These are phyloP conservation scores for Nomada lathburiana DNA, from an alignment of 2,888 invertebrate species.

Conservation along the genomic window DNA sequence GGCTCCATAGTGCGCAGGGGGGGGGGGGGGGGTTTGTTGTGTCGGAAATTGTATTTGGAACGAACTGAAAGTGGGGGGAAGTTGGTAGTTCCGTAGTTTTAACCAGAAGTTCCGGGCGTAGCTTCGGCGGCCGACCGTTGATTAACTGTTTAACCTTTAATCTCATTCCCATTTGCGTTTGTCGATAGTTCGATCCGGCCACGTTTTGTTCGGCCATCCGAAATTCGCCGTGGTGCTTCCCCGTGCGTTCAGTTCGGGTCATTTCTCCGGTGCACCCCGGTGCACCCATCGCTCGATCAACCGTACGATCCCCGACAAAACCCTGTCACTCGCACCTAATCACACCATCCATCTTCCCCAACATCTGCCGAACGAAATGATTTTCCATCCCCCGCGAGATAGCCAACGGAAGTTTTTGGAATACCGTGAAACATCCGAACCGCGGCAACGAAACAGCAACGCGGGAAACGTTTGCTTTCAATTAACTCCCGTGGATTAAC, in stretches of 20 bases:
- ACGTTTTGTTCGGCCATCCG: not conserved
- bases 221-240: not conserved
- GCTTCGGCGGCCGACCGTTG: not conserved
- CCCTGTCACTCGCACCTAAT: not conserved
- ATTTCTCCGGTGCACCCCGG: not conserved
- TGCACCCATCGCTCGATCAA: constrained; percentile 1
- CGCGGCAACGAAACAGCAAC: not conserved
- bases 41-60: constrained; percentile 11
- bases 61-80: not conserved
- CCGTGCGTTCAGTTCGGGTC: not conserved
- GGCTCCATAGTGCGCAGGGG: not conserved
- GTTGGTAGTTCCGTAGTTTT: not conserved
- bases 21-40: not conserved
- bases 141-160: constrained; percentile 1
- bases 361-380: not conserved
- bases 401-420: too few species aligned
- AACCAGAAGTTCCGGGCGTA: too few species aligned
- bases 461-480: constrained; percentile 11
- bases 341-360: not conserved
- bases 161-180: constrained; percentile 1
- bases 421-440: too few species aligned
- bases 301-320: not conserved
- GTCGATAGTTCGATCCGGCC: not conserved
- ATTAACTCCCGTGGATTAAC: not conserved
- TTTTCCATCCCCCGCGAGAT: not conserved